Evolutionary conservation across 2,888 invertebrate genomes (phyloP).

Genomic region (Ochropacha duplaris): DNA sequence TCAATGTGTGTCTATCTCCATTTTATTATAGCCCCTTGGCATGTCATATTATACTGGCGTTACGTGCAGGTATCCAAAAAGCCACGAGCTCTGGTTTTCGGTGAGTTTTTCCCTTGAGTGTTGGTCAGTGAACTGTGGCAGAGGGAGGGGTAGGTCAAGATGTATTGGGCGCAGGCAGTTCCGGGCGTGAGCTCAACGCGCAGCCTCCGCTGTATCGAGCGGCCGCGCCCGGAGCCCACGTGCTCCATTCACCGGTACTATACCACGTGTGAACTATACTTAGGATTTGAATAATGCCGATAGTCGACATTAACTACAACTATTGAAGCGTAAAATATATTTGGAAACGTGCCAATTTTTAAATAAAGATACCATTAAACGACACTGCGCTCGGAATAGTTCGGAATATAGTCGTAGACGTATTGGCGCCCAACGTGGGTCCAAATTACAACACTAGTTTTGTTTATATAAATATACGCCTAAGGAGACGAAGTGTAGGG

Average conservation of each 20-base stretch:
- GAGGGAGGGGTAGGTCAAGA: constrained; percentile 46
- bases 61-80: constrained; percentile 38
- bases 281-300: not conserved
- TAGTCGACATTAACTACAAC: not conserved
- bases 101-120: constrained; percentile 25
- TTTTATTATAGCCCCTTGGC: constrained; percentile 41
- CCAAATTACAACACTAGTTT: not conserved
- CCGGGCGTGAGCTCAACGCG: constrained; percentile 60
- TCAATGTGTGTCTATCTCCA: constrained; percentile 39
- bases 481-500: not conserved
- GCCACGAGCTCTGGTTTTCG: constrained; percentile 47
- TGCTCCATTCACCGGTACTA: constrained; percentile 63
- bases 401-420: constrained; percentile 11
- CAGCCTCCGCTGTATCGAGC: constrained; percentile 73
- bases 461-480: not conserved
- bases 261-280: constrained; percentile 14
- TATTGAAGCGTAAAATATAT: constrained; percentile 1
- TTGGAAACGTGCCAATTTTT: constrained; percentile 1
- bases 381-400: not conserved
- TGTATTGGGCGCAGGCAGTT: constrained; percentile 39
- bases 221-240: constrained; percentile 64
- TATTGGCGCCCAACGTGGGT: constrained; percentile 32
- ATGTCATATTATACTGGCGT: constrained; percentile 53
- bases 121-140: constrained; percentile 35
- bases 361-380: not conserved